These are phyloP conservation scores for Edolisoma coerulescens DNA, from an alignment of 2,113 vertebrate genomes.

Conservation along the genomic window DNA sequence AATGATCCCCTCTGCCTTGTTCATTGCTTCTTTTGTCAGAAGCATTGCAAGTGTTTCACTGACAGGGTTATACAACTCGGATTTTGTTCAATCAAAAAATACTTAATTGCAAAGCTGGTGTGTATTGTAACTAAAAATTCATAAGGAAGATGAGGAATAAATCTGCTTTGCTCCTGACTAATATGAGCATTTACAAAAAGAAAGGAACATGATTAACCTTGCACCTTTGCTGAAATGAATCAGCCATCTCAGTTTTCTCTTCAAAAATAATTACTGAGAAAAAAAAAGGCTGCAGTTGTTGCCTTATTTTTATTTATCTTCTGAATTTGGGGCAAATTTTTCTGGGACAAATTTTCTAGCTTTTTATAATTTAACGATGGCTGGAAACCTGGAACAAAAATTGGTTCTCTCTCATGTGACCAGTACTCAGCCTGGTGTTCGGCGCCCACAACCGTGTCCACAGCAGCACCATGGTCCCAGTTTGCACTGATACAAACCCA, in stretches of 20 bases:
- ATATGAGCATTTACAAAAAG: not conserved
- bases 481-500: not conserved
- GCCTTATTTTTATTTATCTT: not conserved
- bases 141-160: not conserved
- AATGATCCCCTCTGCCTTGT: not conserved
- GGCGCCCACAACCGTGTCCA: fast-evolving
- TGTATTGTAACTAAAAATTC: not conserved
- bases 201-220: not conserved
- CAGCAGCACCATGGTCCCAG: not conserved
- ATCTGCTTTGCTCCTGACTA: not conserved
- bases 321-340: not conserved
- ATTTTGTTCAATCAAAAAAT: not conserved
- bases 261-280: not conserved
- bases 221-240: not conserved
- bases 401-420: not conserved
- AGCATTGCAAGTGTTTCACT: not conserved
- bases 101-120: not conserved
- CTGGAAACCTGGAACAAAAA: not conserved
- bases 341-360: not conserved
- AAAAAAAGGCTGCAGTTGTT: not conserved
- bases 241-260: not conserved
- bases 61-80: not conserved
- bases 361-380: not conserved
- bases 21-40: not conserved
- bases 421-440: not conserved